Evolutionary conservation across 2,113 vertebrate genomes (phyloP).

Genomic region (Odobenus rosmarus): DNA sequence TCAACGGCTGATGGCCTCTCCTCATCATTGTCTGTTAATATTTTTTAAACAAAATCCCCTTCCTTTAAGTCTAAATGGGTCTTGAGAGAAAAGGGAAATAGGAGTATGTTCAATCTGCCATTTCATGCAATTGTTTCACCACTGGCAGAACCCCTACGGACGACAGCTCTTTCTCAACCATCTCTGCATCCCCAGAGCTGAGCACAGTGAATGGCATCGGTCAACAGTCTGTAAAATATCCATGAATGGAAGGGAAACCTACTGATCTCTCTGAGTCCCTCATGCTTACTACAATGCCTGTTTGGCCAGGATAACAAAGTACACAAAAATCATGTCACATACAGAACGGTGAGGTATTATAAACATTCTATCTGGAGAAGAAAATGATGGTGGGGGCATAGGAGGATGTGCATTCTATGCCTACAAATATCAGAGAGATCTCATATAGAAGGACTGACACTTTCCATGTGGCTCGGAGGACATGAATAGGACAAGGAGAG

Average conservation of each 20-base stretch:
- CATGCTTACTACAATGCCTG: not conserved
- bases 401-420: not conserved
- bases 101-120: not conserved
- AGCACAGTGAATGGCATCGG: not conserved
- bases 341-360: not conserved
- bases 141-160: not conserved
- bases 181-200: not conserved
- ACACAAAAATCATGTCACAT: not conserved
- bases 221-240: not conserved
- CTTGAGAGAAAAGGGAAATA: not conserved
- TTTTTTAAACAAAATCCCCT: not conserved
- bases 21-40: not conserved
- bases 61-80: not conserved
- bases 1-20: not conserved
- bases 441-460: not conserved
- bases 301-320: not conserved
- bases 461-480: not conserved
- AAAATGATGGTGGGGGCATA: not conserved
- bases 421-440: not conserved
- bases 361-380: not conserved
- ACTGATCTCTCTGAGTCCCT: not conserved
- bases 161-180: slow-evolving; percentile 12
- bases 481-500: not conserved
- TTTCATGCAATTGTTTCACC: not conserved
- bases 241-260: not conserved